Conservation (phyloP, 2,797 vertebrate species). For the Aldrovandia affinis region DNA sequence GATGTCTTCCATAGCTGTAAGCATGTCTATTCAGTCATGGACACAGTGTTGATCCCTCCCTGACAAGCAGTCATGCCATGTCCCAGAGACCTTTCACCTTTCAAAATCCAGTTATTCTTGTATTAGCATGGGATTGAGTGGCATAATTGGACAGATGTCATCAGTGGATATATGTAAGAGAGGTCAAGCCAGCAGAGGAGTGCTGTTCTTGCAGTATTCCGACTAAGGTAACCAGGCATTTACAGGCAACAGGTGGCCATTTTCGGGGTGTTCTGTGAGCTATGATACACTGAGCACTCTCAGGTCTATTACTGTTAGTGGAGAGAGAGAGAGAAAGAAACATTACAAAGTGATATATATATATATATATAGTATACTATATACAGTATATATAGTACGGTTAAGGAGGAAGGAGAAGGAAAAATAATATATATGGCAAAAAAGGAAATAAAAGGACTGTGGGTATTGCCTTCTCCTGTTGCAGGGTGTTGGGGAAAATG, state of each 20-base stretch:
- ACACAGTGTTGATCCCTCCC: constrained; percentile 37
- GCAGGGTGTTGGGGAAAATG: constrained; percentile 39
- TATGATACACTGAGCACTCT: constrained; percentile 46
- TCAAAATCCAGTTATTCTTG: constrained; percentile 39
- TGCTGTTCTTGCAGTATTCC: constrained; percentile 64
- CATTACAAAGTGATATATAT: no score
- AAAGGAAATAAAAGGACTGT: constrained; percentile 21
- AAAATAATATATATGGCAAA: constrained; percentile 3
- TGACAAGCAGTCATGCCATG: constrained; percentile 34
- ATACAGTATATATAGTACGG: no score
- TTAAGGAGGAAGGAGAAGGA: constrained; percentile 22
- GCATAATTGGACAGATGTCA: constrained; percentile 56
- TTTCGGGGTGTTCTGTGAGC: constrained; percentile 55
- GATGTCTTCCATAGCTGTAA: constrained; percentile 14
- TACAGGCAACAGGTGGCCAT: constrained; percentile 64
- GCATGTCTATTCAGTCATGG: constrained; percentile 25
- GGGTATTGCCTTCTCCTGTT: constrained; percentile 31
- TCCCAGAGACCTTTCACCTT: constrained; percentile 34
- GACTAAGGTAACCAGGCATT: constrained; percentile 61
- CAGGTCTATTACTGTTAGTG: constrained; percentile 49
- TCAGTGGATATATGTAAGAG: constrained; percentile 52
- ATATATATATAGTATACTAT: no score
- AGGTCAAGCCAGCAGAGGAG: constrained; percentile 47
- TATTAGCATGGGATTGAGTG: constrained; percentile 50
- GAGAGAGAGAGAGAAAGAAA: constrained; percentile 32